Percentiles rank a stretch among this genome's conserved stretches.
These are phyloP conservation scores for Pseudotriccus pelzelni DNA, from an alignment of 2,797 vertebrate species.

Conservation along the genomic window DNA sequence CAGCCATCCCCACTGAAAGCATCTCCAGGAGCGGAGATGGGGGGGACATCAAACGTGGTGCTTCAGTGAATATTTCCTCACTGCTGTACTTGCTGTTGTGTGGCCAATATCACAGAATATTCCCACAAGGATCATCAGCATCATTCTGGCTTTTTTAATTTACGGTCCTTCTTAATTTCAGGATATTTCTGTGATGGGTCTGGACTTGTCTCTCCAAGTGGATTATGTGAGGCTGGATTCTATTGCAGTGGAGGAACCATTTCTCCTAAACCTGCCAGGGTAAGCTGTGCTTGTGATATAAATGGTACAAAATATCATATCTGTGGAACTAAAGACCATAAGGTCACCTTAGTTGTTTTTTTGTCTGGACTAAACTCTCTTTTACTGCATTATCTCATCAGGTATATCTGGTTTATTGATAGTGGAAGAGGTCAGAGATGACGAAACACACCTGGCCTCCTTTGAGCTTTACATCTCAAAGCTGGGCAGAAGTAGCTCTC, in stretches of 20 bases:
- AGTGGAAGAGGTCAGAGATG: neutral
- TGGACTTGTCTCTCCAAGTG: conserved; percentile 67
- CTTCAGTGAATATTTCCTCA: neutral
- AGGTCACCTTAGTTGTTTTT: neutral
- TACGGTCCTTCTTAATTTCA: conserved; percentile 31
- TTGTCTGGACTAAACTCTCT: neutral
- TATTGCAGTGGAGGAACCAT: conserved; percentile 57
- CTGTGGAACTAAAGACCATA: too few relatives aligned
- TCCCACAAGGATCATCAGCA: neutral
- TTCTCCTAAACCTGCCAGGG: conserved; percentile 53
- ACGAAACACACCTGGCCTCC: neutral
- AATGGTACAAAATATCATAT: neutral
- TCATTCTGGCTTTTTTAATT: neutral
- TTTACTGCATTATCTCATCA: neutral
- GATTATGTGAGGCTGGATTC: conserved; percentile 64
- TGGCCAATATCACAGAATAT: too few relatives aligned
- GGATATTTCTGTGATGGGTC: conserved; percentile 84
- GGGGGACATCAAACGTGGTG: neutral
- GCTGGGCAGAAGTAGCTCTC: neutral
- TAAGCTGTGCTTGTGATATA: neutral
- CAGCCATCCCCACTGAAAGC: neutral
- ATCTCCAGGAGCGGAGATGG: neutral
- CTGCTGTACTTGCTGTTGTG: neutral
- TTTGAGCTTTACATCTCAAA: neutral
- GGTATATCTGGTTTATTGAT: neutral